A percentile compares a stretch with the other conserved stretches of the same genome.
Evolutionary conservation across 2,888 invertebrate species (phyloP).

Genomic region (Macrosiphum euphorbiae): DNA sequence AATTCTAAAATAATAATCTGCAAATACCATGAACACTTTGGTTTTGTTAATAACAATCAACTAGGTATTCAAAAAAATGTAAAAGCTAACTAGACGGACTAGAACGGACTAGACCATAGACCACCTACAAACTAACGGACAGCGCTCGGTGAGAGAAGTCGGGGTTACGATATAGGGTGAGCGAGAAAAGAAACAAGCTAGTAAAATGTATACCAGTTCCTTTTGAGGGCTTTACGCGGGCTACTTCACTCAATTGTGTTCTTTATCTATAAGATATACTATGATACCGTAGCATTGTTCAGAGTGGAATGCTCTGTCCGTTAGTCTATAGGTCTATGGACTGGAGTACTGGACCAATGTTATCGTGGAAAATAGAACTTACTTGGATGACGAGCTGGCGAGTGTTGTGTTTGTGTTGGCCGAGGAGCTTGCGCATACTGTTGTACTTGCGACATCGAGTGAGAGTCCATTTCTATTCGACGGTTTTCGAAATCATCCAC

Average conservation of each 20-base stretch:
- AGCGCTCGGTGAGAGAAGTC: no score
- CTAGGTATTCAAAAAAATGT: slow-evolving; percentile 1
- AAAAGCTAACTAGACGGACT: no score
- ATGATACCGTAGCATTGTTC: no score
- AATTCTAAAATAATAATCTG: background rate
- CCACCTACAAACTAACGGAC: no score
- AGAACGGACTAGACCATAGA: slow-evolving; percentile 73
- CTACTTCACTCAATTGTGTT: no score
- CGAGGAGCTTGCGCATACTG: slow-evolving; percentile 53
- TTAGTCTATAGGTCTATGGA: slow-evolving; percentile 77
- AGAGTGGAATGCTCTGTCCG: slow-evolving; percentile 73
- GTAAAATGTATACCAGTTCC: no score
- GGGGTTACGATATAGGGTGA: no score
- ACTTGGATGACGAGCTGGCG: slow-evolving; percentile 54
- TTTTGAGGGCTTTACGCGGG: no score
- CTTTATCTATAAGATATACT: no score
- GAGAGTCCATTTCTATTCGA: slow-evolving; percentile 53
- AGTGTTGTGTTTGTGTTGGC: slow-evolving; percentile 51
- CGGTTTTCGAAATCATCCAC: background rate
- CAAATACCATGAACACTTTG: background rate
- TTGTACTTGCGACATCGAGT: slow-evolving; percentile 42
- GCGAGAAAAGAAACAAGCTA: no score
- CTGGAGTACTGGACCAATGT: no score
- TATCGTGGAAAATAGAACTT: background rate
- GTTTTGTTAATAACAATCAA: background rate